Evolutionary conservation across 2,113 vertebrate genomes (phyloP).

Genomic region (Fregetta grallaria): DNA sequence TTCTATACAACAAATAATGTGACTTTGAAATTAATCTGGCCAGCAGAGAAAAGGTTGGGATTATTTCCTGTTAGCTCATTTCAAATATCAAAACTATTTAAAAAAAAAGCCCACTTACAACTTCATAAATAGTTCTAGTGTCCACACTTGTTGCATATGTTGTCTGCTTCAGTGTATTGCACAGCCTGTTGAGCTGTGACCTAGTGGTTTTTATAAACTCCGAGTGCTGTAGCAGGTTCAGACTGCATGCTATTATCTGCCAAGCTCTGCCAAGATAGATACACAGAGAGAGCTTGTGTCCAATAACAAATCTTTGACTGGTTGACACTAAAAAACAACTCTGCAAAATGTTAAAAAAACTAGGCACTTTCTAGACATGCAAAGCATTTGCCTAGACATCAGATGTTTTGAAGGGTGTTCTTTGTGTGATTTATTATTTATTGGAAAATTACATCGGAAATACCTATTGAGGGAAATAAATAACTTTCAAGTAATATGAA

Average conservation of each 20-base stretch:
- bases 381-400: background rate
- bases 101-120: background rate
- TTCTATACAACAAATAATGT: background rate
- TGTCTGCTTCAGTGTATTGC: background rate
- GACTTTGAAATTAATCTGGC: background rate
- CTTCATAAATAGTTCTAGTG: background rate
- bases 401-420: background rate
- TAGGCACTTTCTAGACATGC: background rate
- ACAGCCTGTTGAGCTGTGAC: background rate
- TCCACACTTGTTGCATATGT: background rate
- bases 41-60: background rate
- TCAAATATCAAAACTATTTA: background rate
- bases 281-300: background rate
- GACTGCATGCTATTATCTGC: background rate
- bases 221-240: background rate
- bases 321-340: background rate
- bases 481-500: background rate
- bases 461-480: background rate
- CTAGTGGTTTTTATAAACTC: background rate
- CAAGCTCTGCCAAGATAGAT: background rate
- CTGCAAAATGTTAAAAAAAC: background rate
- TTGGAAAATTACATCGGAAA: background rate
- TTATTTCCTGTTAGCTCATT: background rate
- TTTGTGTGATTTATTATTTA: slow-evolving; percentile 29
- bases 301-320: background rate